phyloP scores from a whole-genome alignment of 2,113 vertebrate genomes.

The Pteruthius melanotis region DNA sequence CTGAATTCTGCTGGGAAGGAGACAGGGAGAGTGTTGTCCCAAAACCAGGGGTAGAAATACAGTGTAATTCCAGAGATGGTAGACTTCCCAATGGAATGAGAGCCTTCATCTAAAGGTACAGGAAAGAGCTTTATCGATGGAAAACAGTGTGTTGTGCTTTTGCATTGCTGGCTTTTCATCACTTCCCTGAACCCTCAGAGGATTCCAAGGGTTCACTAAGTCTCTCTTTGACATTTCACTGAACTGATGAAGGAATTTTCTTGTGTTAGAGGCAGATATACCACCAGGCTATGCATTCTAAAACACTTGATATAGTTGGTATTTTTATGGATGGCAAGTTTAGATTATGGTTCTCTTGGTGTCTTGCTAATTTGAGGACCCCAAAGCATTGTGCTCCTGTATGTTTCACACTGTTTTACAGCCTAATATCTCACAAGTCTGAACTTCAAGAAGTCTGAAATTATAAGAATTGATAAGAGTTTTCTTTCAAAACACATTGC shows the following conservation, averaged over 20 bases:
- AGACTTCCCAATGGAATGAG: not conserved
- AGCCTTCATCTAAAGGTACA: not conserved
- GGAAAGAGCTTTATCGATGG: not conserved
- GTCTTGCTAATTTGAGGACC: not conserved
- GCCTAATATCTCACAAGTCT: not conserved
- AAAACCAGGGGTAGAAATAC: not conserved
- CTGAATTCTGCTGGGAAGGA: not conserved
- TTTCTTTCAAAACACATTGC: not conserved
- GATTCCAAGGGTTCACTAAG: not conserved
- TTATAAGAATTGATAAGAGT: not conserved
- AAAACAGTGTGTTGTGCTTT: not conserved
- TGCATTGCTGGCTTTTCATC: not conserved
- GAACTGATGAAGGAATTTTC: not conserved
- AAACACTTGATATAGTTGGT: not conserved
- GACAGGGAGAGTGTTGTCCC: not conserved
- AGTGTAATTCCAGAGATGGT: not conserved
- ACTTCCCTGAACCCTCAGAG: not conserved
- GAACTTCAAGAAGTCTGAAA: not conserved
- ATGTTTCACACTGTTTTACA: not conserved
- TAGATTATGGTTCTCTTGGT: not conserved
- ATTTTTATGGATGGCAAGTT: not conserved
- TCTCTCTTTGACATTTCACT: not conserved
- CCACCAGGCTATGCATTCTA: not conserved
- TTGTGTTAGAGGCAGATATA: not conserved
- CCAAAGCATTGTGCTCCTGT: not conserved